Evolutionary conservation across 2,113 vertebrate genomes (phyloP).

Genomic region (Cavia porcellus): DNA sequence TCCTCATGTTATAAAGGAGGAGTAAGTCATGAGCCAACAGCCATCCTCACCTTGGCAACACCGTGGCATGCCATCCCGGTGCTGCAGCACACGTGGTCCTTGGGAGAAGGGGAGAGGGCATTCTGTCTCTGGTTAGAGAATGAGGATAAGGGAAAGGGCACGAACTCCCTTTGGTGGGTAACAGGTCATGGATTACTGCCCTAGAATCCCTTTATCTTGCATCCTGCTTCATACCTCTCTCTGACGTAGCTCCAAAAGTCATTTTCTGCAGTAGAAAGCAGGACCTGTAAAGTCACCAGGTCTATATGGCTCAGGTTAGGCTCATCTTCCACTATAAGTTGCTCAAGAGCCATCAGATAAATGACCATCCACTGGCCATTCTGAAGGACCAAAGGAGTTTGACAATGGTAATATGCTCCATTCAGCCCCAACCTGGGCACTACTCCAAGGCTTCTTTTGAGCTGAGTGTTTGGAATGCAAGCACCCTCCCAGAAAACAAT

Average conservation of each 20-base stretch:
- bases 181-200: background rate
- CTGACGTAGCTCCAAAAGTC: background rate
- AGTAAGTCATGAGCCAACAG: background rate
- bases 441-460: slow-evolving; percentile 67
- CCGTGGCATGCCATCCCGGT: background rate
- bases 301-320: background rate
- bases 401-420: background rate
- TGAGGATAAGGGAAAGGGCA: background rate
- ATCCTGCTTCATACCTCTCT: background rate
- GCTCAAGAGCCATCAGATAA: background rate
- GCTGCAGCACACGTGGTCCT: background rate
- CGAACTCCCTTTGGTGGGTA: background rate
- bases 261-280: background rate
- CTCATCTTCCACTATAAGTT: background rate
- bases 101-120: background rate
- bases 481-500: slow-evolving; percentile 69
- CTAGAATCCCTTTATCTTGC: background rate
- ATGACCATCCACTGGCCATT: background rate
- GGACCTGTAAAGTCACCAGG: background rate
- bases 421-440: slow-evolving; percentile 54
- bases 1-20: background rate
- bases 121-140: background rate
- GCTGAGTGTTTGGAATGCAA: slow-evolving; percentile 68
- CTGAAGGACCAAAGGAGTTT: background rate
- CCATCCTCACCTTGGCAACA: background rate